These are phyloP conservation scores for Epinephelus moara DNA, from an alignment of 2,113 vertebrate species.

Conservation along the genomic window DNA sequence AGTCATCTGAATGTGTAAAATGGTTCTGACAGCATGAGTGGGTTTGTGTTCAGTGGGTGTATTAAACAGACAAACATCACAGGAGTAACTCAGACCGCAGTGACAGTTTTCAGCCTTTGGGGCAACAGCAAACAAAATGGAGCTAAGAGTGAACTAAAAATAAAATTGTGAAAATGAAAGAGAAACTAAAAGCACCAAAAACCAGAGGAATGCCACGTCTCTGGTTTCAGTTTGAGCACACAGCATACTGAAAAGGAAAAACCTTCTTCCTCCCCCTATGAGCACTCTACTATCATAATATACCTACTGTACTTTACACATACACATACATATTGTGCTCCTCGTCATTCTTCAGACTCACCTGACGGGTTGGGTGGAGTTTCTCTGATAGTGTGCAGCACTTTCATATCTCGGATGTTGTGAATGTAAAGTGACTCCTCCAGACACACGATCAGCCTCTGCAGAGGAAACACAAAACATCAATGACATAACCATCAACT, in stretches of 20 bases:
- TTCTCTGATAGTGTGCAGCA: slow-evolving; percentile 98
- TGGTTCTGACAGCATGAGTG: neutral
- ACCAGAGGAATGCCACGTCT: neutral
- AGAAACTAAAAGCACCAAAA: neutral
- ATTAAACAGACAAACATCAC: neutral
- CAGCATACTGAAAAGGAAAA: neutral
- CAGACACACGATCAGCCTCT: slow-evolving; percentile 98
- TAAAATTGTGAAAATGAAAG: neutral
- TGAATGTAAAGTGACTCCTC: slow-evolving; percentile 99
- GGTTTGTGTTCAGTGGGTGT: neutral
- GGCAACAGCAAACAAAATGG: neutral
- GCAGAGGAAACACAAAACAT: slow-evolving; percentile 30
- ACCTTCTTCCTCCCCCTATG: no score
- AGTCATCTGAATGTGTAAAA: neutral
- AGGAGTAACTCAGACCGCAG: neutral
- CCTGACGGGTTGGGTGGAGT: slow-evolving; percentile 97
- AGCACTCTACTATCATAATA: no score
- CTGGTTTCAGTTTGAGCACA: slow-evolving; percentile 3
- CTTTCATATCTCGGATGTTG: slow-evolving; percentile 99
- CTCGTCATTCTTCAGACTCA: slow-evolving; percentile 56
- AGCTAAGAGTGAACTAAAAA: neutral
- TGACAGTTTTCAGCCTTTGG: neutral
- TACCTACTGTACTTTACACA: neutral
- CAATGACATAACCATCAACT: neutral
- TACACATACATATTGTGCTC: neutral